Evolutionary conservation across 1,140 invertebrate species (phyloP), one percentile per base, ranked within the genome.

Genomic region (Andricus grossulariae): DNA sequence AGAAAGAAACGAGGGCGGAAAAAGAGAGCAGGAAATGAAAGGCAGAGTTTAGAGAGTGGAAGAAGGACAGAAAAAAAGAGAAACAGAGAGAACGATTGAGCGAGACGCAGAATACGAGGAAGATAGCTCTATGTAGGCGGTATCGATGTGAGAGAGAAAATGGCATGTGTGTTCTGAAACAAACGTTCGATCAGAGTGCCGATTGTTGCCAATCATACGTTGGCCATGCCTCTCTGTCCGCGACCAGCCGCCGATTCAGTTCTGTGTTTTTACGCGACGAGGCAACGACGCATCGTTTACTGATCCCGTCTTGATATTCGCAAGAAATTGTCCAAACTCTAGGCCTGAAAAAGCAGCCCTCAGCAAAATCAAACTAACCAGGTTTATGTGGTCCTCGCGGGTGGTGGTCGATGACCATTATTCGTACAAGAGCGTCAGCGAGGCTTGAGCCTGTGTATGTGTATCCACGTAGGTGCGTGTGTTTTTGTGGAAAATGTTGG

Each of bases 171-270:
- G 82, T 87, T 84, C 86, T 85, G 87, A 90, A 90, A 90, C 88
- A 90, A 90, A 90, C 87, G 87, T 90, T 90, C 87, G 89, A 90
- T 90, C 88, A 90, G 88, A 86, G 88, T 90, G 87, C 88, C 89
- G 88, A 90, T 90, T 90, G 89, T 90, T 90, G 89, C 89, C 89
- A 90, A 90, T 90, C 89, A 90, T 90, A 90, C 89, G 86, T 88
- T 88, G 84, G 81, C 79, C 80, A 77, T 82, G 78, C 82, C 88
- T 86, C 84, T 87, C 87, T 85, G 84, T 87, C 77, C 78, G 78
- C 66, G 80, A 49, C 80, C 15, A 55, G 79, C 85, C 82, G 85
- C 86, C 85, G 82, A 87, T 86, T 90, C 89, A 90, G 89, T 90
- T 88, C 85, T 84, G 85, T 85, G 82, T 90, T 90, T 90, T 90